phyloP scores from a whole-genome alignment of 2,113 vertebrate genomes.

The Numida meleagris region DNA sequence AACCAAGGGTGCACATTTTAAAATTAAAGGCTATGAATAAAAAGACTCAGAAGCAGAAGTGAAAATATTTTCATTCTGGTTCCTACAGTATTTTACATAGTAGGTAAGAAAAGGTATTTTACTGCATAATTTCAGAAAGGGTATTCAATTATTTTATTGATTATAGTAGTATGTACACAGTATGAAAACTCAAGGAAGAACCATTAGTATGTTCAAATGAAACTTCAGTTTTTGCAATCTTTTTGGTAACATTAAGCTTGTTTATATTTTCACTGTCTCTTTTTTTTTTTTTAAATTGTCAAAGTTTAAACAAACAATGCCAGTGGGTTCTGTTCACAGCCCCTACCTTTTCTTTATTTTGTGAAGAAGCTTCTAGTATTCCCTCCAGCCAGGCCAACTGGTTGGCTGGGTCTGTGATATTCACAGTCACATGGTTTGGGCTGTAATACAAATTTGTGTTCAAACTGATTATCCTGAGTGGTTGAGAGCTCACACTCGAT shows the following conservation, averaged over 20 bases:
- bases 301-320: neutral
- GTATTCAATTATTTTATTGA: neutral
- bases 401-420: conserved; percentile 88
- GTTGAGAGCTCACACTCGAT: conserved; percentile 38
- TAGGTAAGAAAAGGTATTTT: neutral
- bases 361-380: conserved; percentile 75
- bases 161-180: neutral
- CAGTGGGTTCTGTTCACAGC: neutral
- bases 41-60: neutral
- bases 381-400: conserved; percentile 85
- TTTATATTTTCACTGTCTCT: neutral
- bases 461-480: conserved; percentile 89
- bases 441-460: conserved; percentile 96
- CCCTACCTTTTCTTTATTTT: conserved; percentile 83
- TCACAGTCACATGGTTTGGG: conserved; percentile 82
- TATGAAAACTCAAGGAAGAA: neutral
- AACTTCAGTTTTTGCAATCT: neutral
- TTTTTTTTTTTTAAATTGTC: neutral
- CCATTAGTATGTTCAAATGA: neutral
- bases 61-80: neutral
- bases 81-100: neutral
- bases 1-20: neutral
- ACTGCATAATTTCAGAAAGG: neutral
- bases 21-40: neutral
- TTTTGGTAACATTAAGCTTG: neutral